These are phyloP conservation scores for Cebuella pygmaea DNA, from an alignment of 2,797 vertebrate genomes.

Conservation along the genomic window DNA sequence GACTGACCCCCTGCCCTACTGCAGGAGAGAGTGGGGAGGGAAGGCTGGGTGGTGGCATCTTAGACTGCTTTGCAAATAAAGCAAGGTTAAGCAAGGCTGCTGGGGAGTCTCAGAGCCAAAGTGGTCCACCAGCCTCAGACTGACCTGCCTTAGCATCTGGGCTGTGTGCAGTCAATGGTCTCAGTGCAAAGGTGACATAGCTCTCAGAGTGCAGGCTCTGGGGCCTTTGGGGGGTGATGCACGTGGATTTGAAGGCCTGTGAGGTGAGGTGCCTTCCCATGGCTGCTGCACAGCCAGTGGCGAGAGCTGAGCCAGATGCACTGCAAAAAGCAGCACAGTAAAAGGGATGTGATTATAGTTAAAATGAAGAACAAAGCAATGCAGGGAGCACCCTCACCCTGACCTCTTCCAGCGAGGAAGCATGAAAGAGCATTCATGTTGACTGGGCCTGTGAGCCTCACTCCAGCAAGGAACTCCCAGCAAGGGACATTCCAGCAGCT, in stretches of 20 bases:
- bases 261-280: not conserved
- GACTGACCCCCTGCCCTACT: not conserved
- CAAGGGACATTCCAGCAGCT: not conserved
- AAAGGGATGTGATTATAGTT: not conserved
- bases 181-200: not conserved
- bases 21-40: not conserved
- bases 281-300: not conserved
- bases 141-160: not conserved
- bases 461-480: not conserved
- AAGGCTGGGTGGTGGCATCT: not conserved
- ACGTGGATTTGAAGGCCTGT: not conserved
- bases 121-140: not conserved
- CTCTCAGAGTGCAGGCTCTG: not conserved
- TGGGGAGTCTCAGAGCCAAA: not conserved
- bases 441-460: not conserved
- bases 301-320: not conserved
- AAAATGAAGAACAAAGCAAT: not conserved
- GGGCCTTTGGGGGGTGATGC: not conserved
- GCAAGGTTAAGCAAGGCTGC: not conserved
- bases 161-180: accelerated
- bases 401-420: not conserved
- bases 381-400: not conserved
- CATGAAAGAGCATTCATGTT: accelerated
- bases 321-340: not conserved
- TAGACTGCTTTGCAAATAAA: not conserved